Evolutionary conservation across 92 coral and sea anemone species (phyloP).

Genomic region (Phenganax subtilis): DNA sequence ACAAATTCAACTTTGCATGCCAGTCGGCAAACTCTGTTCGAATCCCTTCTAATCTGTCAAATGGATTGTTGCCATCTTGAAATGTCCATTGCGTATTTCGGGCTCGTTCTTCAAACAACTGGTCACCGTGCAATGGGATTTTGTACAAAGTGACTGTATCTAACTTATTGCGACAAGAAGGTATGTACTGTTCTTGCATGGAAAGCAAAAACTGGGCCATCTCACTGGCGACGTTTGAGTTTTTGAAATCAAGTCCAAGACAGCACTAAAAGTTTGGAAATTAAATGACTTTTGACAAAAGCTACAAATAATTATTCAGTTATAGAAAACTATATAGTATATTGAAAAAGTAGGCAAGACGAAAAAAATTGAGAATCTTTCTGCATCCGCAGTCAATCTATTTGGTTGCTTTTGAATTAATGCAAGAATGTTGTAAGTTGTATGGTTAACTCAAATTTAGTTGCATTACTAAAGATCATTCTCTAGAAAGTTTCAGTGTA

Average conservation of each 20-base stretch:
- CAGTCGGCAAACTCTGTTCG: constrained; percentile 60
- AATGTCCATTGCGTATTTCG: constrained; percentile 55
- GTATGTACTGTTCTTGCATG: constrained; percentile 57
- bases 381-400: too few species aligned
- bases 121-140: constrained; percentile 57
- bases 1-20: constrained; percentile 58
- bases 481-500: too few species aligned
- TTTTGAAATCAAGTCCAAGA: constrained; percentile 52
- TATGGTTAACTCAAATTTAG: too few species aligned
- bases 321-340: too few species aligned
- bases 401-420: too few species aligned
- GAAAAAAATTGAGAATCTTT: too few species aligned
- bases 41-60: constrained; percentile 45
- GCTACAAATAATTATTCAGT: too few species aligned
- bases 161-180: constrained; percentile 6
- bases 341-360: too few species aligned
- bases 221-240: constrained; percentile 61
- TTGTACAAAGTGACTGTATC: constrained; percentile 3
- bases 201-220: constrained; percentile 57
- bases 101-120: constrained; percentile 55
- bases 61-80: constrained; percentile 38
- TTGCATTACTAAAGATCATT: too few species aligned
- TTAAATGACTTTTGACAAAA: too few species aligned
- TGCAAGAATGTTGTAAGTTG: too few species aligned
- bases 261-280: constrained; percentile 45